Evolutionary conservation across 2,888 invertebrate genomes (phyloP).

Genomic region (Schizotus pectinicornis): DNA sequence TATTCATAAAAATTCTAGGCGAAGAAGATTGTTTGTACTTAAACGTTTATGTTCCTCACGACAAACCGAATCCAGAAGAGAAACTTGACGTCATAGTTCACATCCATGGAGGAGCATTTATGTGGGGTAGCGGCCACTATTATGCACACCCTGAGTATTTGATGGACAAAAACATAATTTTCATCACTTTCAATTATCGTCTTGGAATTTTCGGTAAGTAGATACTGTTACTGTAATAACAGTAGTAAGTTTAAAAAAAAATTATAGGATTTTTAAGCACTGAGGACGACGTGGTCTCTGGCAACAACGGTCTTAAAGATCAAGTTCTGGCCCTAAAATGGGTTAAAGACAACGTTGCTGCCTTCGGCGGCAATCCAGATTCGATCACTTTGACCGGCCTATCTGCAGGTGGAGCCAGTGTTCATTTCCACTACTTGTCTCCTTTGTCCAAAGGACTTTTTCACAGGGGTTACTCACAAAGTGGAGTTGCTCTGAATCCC

Average conservation of each 20-base stretch:
- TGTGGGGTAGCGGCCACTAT: conserved; percentile 65
- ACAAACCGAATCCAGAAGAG: conserved; percentile 25
- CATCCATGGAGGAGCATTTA: conserved; percentile 70
- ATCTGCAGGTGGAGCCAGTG: conserved; percentile 74
- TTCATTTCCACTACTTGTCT: conserved; percentile 72
- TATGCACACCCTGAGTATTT: conserved; percentile 62
- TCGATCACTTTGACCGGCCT: conserved; percentile 69
- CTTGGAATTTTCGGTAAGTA: conserved; percentile 63
- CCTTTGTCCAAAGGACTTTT: conserved; percentile 59
- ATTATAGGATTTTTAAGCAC: conserved; percentile 69
- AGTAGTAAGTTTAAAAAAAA: not conserved
- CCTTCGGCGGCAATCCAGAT: conserved; percentile 71
- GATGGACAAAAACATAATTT: conserved; percentile 67
- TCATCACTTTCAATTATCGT: conserved; percentile 71
- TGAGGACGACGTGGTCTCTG: conserved; percentile 68
- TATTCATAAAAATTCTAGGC: conserved; percentile 50
- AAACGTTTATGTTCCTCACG: conserved; percentile 64
- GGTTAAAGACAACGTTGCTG: conserved; percentile 68
- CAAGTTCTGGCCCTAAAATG: conserved; percentile 71
- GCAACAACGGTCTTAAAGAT: conserved; percentile 74
- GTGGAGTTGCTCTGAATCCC: conserved; percentile 47
- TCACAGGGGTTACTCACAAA: conserved; percentile 48
- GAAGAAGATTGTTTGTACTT: conserved; percentile 69
- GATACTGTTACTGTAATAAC: not conserved
- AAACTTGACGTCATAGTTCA: conserved; percentile 65